Conservation (phyloP, 2,113 vertebrate genomes). For the Haemorhous mexicanus region DNA sequence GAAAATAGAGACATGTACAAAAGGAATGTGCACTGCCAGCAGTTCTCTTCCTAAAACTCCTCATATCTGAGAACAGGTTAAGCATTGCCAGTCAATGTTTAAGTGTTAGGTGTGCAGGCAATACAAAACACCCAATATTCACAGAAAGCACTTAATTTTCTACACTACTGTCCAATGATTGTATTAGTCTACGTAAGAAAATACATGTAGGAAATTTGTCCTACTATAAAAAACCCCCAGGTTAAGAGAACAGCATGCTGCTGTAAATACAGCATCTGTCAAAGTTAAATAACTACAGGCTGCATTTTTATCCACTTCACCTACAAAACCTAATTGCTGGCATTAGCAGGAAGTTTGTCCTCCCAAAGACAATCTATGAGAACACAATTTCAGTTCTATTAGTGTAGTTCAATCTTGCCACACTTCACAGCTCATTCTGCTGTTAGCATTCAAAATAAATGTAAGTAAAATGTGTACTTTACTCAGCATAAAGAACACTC, state of each 20-base stretch:
- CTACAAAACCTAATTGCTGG: background rate
- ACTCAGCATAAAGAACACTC: background rate
- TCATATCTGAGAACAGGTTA: background rate
- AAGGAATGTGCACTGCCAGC: constrained; percentile 36
- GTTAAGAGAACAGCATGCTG: background rate
- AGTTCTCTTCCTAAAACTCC: background rate
- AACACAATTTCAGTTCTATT: background rate
- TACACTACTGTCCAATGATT: background rate
- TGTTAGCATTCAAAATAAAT: background rate
- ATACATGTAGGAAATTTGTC: background rate
- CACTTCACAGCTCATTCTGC: background rate
- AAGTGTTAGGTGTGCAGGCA: background rate
- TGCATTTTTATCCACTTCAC: background rate
- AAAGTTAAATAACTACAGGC: constrained; percentile 2
- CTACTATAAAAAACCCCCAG: background rate
- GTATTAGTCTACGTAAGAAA: background rate
- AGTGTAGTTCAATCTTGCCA: background rate
- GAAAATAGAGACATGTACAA: constrained; percentile 5
- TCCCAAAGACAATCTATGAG: background rate
- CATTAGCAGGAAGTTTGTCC: background rate
- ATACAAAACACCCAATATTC: background rate
- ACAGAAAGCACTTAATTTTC: background rate
- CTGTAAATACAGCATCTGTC: constrained; percentile 3
- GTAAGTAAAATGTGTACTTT: background rate
- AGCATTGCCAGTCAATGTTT: background rate